A percentile compares a stretch with the other conserved stretches of the same genome.
These are phyloP conservation scores for Mormyrus iriodes DNA, from an alignment of 2,113 vertebrate genomes.

Conservation along the genomic window DNA sequence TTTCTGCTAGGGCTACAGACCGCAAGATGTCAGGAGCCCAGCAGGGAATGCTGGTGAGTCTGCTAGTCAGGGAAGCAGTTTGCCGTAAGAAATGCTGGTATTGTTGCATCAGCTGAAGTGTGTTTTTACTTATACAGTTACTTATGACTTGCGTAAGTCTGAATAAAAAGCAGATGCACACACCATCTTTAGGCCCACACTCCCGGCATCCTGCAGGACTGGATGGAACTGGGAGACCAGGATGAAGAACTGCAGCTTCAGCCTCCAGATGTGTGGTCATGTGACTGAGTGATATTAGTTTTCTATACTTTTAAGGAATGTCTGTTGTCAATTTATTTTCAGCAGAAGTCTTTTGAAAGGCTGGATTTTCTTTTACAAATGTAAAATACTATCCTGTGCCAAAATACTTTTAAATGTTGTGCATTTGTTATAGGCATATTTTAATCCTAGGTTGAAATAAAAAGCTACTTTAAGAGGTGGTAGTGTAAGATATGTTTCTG, in stretches of 20 bases:
- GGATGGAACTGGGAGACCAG: neutral
- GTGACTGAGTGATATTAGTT: neutral
- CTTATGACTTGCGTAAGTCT: neutral
- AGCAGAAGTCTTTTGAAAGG: neutral
- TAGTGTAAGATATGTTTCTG: neutral
- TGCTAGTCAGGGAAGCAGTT: neutral
- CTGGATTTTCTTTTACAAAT: neutral
- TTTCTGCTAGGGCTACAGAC: neutral
- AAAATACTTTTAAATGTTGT: neutral
- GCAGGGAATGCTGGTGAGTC: neutral
- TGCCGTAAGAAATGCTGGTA: neutral
- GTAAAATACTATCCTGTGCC: neutral
- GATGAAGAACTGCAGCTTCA: neutral
- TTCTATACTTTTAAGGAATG: neutral
- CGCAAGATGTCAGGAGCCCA: neutral
- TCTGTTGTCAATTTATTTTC: neutral
- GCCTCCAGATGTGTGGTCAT: neutral
- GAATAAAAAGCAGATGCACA: neutral
- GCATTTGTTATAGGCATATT: neutral
- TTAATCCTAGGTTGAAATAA: neutral
- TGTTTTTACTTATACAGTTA: neutral
- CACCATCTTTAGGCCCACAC: neutral
- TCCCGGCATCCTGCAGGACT: neutral
- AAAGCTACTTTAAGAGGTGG: neutral
- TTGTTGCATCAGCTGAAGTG: neutral